phyloP scores from a whole-genome alignment of 2,113 vertebrate species.

The Tor tambroides region DNA sequence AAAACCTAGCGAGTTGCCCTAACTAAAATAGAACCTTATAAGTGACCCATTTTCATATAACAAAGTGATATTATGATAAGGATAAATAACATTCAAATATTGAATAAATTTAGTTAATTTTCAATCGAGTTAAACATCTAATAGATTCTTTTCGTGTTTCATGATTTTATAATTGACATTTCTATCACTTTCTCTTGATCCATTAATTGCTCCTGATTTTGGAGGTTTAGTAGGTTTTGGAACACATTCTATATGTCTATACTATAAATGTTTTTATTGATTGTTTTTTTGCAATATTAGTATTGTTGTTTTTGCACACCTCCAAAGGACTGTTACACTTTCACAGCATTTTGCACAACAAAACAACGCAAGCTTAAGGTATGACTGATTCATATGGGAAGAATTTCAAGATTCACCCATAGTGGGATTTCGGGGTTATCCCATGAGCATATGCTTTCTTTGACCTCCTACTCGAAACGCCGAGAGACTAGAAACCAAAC shows the following conservation, averaged over 20 bases:
- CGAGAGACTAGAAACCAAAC: slow-evolving; percentile 35
- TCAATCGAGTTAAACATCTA: no score
- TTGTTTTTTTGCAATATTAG: not conserved
- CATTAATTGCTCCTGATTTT: no score
- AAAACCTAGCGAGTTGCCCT: not conserved
- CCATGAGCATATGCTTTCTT: slow-evolving; percentile 51
- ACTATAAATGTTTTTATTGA: slow-evolving; percentile 1
- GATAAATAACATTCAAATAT: not conserved
- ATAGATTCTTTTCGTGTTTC: no score
- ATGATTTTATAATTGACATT: no score
- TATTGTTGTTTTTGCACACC: not conserved
- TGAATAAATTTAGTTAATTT: not conserved
- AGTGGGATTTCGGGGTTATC: not conserved
- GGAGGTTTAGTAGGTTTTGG: not conserved
- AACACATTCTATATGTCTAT: not conserved
- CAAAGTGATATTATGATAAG: not conserved
- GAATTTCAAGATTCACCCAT: slow-evolving; percentile 37
- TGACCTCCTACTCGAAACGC: slow-evolving; percentile 55
- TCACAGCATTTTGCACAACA: not conserved
- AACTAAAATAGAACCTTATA: not conserved
- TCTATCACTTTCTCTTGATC: no score
- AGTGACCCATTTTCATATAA: not conserved
- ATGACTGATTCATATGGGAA: slow-evolving; percentile 41
- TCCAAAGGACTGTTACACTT: not conserved
- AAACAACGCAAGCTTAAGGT: slow-evolving; percentile 8